Conservation (phyloP, 2,888 invertebrate genomes). For the Frankliniella fusca region DNA sequence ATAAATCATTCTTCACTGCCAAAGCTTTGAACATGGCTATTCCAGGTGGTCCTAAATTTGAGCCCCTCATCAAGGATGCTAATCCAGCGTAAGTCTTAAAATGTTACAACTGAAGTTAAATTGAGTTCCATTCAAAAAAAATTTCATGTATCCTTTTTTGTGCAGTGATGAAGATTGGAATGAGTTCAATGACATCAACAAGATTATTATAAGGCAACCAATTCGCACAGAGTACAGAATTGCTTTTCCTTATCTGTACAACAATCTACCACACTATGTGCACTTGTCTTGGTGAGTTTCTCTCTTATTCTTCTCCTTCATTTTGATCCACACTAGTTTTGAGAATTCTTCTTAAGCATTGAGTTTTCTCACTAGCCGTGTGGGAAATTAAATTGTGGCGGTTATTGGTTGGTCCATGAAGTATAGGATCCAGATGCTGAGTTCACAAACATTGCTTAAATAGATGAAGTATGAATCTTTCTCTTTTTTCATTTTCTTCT, state of each 20-base stretch:
- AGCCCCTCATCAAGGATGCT: slow-evolving; percentile 96
- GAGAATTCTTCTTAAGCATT: slow-evolving; percentile 41
- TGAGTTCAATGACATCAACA: slow-evolving; percentile 99
- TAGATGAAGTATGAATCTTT: neutral
- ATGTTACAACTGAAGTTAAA: slow-evolving; percentile 29
- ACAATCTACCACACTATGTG: slow-evolving; percentile 97
- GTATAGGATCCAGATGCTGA: slow-evolving; percentile 54
- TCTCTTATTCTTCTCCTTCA: slow-evolving; percentile 22
- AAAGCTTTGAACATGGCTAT: slow-evolving; percentile 99
- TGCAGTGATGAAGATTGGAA: slow-evolving; percentile 98
- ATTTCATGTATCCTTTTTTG: slow-evolving; percentile 34
- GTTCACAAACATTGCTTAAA: slow-evolving; percentile 50
- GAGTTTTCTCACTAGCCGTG: slow-evolving; percentile 54
- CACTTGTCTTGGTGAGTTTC: slow-evolving; percentile 90
- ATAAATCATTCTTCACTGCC: slow-evolving; percentile 99
- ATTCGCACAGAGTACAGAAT: slow-evolving; percentile 98
- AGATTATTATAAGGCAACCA: slow-evolving; percentile 98
- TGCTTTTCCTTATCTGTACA: slow-evolving; percentile 98
- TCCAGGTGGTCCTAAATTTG: slow-evolving; percentile 99
- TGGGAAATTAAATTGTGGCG: slow-evolving; percentile 52
- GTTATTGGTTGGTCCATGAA: slow-evolving; percentile 53
- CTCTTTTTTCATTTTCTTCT: slow-evolving; percentile 1
- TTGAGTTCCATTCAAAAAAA: slow-evolving; percentile 29
- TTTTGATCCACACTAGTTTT: slow-evolving; percentile 48
- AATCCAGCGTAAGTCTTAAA: slow-evolving; percentile 70